phyloP scores from a whole-genome alignment of 2,113 vertebrate genomes.

The Cichladusa arquata region DNA sequence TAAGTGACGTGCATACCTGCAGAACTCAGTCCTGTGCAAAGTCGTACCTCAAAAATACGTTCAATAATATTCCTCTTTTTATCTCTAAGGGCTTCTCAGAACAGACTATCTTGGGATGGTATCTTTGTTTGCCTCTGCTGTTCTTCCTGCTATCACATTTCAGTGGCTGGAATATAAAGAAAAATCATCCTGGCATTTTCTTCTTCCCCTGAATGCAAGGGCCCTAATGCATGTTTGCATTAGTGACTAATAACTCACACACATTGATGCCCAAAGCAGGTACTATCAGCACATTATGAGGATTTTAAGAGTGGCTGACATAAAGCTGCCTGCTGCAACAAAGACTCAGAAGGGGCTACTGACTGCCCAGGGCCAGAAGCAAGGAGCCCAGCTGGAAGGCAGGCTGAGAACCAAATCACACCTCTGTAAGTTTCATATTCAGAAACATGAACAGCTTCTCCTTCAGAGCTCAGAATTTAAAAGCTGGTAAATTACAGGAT shows the following conservation, averaged over 20 bases:
- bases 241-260: not conserved
- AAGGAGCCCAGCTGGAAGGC: not conserved
- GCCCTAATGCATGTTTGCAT: not conserved
- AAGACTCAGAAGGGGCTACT: not conserved
- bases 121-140: not conserved
- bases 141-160: not conserved
- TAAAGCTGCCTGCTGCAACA: not conserved
- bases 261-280: not conserved
- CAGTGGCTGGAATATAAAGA: not conserved
- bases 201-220: not conserved
- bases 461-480: not conserved
- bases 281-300: not conserved
- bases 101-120: not conserved
- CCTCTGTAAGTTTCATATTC: rapidly evolving
- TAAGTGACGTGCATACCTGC: not conserved
- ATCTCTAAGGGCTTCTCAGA: not conserved
- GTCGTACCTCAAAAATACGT: not conserved
- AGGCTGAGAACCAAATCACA: not conserved
- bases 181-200: not conserved
- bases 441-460: not conserved
- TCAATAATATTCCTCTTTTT: not conserved
- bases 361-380: not conserved
- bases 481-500: not conserved
- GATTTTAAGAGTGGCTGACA: not conserved
- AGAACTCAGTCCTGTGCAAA: not conserved